Conservation (phyloP, 2,888 invertebrate species). For the Orchestes rusci region DNA sequence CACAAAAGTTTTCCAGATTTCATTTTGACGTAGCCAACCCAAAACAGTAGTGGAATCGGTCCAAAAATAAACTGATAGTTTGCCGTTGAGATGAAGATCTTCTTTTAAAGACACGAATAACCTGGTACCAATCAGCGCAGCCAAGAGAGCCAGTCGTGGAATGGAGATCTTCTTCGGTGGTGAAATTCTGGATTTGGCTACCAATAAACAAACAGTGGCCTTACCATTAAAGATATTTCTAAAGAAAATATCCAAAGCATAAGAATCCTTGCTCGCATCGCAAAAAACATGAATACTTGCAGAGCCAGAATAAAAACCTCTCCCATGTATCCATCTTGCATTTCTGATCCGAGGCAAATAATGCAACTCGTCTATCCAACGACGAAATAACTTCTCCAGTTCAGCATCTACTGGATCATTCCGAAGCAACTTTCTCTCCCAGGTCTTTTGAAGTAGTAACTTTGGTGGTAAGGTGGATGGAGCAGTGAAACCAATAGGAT, state of each 20-base stretch:
- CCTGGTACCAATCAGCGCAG: conserved; percentile 8
- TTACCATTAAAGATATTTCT: conserved; percentile 1
- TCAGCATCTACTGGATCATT: background rate
- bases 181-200: conserved; percentile 12
- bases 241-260: conserved; percentile 9
- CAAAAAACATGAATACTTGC: conserved; percentile 19
- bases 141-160: conserved; percentile 7
- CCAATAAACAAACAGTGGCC: conserved; percentile 2
- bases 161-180: conserved; percentile 10
- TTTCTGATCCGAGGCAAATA: conserved; percentile 7
- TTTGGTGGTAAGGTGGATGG: conserved; percentile 21
- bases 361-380: conserved; percentile 9
- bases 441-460: conserved; percentile 16
- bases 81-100: background rate
- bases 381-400: background rate
- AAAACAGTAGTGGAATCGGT: conserved; percentile 31
- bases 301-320: background rate
- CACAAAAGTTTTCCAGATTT: conserved; percentile 31
- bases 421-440: conserved; percentile 5
- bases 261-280: conserved; percentile 16
- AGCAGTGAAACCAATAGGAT: conserved; percentile 20
- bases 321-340: conserved; percentile 11
- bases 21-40: conserved; percentile 28
- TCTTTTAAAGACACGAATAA: background rate
- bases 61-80: conserved; percentile 3